These are phyloP conservation scores for Ibycter americanus DNA, from an alignment of 2,797 vertebrate genomes.

Conservation along the genomic window DNA sequence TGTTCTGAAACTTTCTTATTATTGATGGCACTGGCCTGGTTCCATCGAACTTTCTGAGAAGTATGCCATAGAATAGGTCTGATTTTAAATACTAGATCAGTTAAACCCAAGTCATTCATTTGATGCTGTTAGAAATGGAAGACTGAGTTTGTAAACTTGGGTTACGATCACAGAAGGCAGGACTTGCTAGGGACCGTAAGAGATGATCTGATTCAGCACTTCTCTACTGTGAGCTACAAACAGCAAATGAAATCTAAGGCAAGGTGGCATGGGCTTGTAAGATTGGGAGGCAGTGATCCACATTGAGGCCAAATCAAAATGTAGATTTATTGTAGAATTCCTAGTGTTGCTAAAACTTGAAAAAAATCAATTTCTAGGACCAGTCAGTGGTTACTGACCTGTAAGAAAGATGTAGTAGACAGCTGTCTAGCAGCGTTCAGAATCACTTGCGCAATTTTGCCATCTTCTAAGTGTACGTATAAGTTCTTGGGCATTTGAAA, in stretches of 20 bases:
- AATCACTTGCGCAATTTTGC: not conserved
- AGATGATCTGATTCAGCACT: not conserved
- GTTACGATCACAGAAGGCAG: not conserved
- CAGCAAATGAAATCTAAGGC: not conserved
- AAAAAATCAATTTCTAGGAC: not conserved
- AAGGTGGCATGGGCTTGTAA: not conserved
- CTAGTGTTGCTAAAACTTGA: not conserved
- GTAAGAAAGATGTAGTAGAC: not conserved
- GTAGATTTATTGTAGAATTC: not conserved
- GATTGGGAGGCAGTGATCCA: not conserved
- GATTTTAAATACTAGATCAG: not conserved
- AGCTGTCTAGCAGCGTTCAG: not conserved
- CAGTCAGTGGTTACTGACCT: not conserved
- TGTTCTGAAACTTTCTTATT: not conserved
- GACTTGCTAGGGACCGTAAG: not conserved
- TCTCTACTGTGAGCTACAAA: not conserved
- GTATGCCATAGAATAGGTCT: not conserved
- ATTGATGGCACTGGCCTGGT: not conserved
- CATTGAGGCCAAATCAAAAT: not conserved
- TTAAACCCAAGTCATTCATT: not conserved
- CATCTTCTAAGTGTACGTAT: not conserved
- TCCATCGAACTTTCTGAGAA: fast-evolving
- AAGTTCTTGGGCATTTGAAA: not conserved
- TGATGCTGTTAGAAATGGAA: not conserved
- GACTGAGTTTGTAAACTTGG: not conserved